Evolutionary conservation across 2,888 invertebrate species (phyloP).

Genomic region (Drosophila mercatorum): DNA sequence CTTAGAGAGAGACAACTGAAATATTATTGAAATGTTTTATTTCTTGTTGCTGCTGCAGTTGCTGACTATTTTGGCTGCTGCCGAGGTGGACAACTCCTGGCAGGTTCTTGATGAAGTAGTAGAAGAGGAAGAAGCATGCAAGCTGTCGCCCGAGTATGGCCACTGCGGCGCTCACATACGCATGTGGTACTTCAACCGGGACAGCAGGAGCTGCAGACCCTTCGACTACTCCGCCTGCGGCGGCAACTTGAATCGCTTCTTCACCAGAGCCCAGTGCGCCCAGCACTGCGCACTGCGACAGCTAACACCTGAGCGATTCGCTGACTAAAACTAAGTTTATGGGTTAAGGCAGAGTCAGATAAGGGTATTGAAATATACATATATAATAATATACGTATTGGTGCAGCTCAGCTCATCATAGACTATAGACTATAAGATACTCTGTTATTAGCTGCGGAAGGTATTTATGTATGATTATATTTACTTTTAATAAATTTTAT

Average conservation of each 20-base stretch:
- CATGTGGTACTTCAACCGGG: slow-evolving; percentile 29
- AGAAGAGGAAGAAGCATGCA: not conserved
- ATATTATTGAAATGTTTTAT: not conserved
- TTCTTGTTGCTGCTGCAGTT: not conserved
- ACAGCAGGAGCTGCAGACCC: not conserved
- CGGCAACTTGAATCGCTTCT: slow-evolving; percentile 45
- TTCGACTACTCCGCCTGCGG: slow-evolving; percentile 47
- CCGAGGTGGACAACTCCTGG: too few relatives aligned
- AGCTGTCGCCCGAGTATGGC: slow-evolving; percentile 5
- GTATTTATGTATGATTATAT: too few relatives aligned
- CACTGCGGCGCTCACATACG: not conserved
- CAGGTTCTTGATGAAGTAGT: too few relatives aligned
- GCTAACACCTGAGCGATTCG: not conserved
- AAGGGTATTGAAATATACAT: not conserved
- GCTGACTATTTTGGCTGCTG: too few relatives aligned
- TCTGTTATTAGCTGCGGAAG: not conserved
- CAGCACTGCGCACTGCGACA: slow-evolving; percentile 13
- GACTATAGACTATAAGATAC: not conserved
- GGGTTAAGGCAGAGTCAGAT: not conserved
- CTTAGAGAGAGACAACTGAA: not conserved
- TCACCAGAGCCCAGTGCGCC: slow-evolving; percentile 15
- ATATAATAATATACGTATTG: not conserved
- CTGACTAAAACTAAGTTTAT: slow-evolving; percentile 1
- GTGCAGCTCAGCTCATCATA: too few relatives aligned
- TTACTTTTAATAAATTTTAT: not conserved